Evolutionary conservation across 2,888 invertebrate species (phyloP), one percentile per base, ranked within the genome.

Genomic region (Brassicogethes aeneus): DNA sequence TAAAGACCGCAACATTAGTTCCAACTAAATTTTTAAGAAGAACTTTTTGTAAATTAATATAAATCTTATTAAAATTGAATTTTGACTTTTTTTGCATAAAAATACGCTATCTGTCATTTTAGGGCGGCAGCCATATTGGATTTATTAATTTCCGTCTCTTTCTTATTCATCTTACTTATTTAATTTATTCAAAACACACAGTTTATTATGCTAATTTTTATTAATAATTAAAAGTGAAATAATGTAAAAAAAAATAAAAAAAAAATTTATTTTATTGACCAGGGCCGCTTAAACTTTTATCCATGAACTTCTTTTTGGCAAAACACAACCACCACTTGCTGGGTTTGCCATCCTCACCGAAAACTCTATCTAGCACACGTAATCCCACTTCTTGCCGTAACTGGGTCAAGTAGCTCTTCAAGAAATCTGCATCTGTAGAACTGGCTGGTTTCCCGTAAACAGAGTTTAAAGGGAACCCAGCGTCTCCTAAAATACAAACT

Each of bases 261-360:
- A 36, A 42, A 36, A 32, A 34, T 15, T n/a, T n/a, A n/a, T n/a
- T 31, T 75, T 70, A 85, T 65, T 86, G 85, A 32, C 93, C 93
- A 2, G 91, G 92, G 1, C 84, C 89, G 17, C 91, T 85, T 16
- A 99, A 73, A 16, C 93, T 93, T 66, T 97, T 97, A 67, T 99
- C 99, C 96, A 99, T 97, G 67, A 99, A 99, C 77, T 94, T 95
- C 79, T 95, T 94, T 65, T 95, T 95, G 16, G 95, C 88, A 72
- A 99, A 99, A 66, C 99, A 99, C 41, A 96, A 73, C 99, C 99
- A 99, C 99, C 99, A 99, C 71, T 99, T 99, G 64, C 90, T 93
- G 5, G 97, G 95, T 61, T 93, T 94, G 3, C 93, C 94, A 64
- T 91, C 91, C 49, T 88, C 88, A 34, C 81, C 82, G 68, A 92